Evolutionary conservation across 2,888 invertebrate species (phyloP), one percentile per base, ranked within the genome.

Genomic region (Yponomeuta evonymella): DNA sequence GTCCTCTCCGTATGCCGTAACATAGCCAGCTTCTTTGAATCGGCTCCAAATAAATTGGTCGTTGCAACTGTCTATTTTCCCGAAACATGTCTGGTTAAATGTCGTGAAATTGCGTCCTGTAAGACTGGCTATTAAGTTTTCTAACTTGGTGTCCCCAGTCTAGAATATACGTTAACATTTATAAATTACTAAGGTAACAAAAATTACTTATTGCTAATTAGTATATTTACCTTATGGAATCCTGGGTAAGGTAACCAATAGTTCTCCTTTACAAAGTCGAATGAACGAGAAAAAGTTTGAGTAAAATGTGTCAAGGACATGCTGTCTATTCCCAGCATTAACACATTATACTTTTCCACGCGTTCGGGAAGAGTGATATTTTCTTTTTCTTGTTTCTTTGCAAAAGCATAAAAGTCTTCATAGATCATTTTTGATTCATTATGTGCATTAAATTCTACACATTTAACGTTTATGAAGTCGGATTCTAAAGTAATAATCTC

Each of bases 111-210:
- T 94, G 74, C 93, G 91, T 1, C 98, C 98, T 0, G 96, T 95
- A 15, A 96, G 89, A 67, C 96, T 93, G 0, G 97, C 97, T 94
- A 97, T 95, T 70, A 98, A 86, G 85, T 98, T 98, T 0, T 98
- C 97, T 80, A 96, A 97, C 0, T 98, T 98, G 79, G 98, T 98
- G 79, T 98, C 98, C 9, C 95, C 97, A 73, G 96, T 94, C 94
- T 97, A 81, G 51, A 83, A 82, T 62, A 65, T 72, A 43, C 2
- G 3, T 29, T 64, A 6, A 29, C 15, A n/a, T 29, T 11, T 23
- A n/a, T 64, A 9, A 64, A 62, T 62, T 4, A 30, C 64, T n/a
- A 8, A 10, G n/a, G 23, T 23, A 23, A 5, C 64, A 10, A 23
- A n/a, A 29, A 30, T 0, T n/a, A 29, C 6, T 62, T 36, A 73